phyloP scores from a whole-genome alignment of 2,888 invertebrate genomes.

The Dicyrtoma fusca region DNA sequence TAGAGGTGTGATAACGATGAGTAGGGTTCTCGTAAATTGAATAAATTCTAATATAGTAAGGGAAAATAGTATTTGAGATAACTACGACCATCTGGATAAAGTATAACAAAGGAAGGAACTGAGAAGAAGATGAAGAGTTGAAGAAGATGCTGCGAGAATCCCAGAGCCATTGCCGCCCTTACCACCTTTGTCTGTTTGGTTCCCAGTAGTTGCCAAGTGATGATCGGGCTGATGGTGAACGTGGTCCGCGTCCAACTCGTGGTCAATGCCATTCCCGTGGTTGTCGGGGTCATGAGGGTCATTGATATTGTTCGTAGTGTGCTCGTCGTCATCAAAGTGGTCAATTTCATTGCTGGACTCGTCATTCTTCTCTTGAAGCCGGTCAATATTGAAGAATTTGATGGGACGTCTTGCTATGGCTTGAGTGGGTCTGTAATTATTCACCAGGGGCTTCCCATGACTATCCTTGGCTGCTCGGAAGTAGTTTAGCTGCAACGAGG shows the following conservation, averaged over 20 bases:
- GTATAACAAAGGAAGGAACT: not conserved
- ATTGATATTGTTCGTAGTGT: slow-evolving; percentile 10
- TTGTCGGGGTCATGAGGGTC: slow-evolving; percentile 14
- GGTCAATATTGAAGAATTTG: slow-evolving; percentile 28
- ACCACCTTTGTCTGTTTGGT: not conserved
- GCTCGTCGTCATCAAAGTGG: slow-evolving; percentile 5
- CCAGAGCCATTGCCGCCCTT: not conserved
- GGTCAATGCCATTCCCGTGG: slow-evolving; percentile 37
- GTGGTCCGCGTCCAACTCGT: slow-evolving; percentile 17
- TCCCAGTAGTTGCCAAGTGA: not conserved
- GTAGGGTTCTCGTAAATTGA: too few relatives aligned
- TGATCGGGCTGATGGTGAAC: too few relatives aligned
- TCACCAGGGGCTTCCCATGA: slow-evolving; percentile 41
- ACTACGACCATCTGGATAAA: not conserved
- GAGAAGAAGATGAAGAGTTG: slow-evolving; percentile 5
- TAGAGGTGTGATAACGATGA: too few relatives aligned
- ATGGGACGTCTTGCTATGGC: slow-evolving; percentile 43
- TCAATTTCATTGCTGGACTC: slow-evolving; percentile 35
- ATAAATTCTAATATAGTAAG: not conserved
- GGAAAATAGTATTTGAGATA: not conserved
- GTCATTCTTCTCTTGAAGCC: slow-evolving; percentile 38
- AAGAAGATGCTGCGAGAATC: not conserved
- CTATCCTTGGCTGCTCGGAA: slow-evolving; percentile 45
- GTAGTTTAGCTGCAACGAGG: slow-evolving; percentile 39
- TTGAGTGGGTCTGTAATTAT: slow-evolving; percentile 52